Percentiles rank a stretch among this genome's conserved stretches.
Evolutionary conservation across 2,113 vertebrate species (phyloP).

Genomic region (Balaeniceps rex): DNA sequence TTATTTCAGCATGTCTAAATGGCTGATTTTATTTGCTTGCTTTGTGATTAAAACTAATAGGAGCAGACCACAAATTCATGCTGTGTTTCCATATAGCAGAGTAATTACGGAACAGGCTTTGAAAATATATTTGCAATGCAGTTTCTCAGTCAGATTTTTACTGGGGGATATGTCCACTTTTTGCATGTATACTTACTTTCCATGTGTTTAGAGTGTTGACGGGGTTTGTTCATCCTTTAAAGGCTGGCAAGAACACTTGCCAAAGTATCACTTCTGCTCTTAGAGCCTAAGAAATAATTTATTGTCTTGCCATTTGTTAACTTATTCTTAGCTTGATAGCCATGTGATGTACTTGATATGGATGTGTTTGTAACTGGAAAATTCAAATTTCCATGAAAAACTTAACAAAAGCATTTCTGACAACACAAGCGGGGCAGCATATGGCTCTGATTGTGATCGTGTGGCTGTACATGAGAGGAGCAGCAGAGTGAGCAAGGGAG

Average conservation of each 20-base stretch:
- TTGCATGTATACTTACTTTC: background rate
- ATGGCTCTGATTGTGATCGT: background rate
- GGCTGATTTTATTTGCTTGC: slow-evolving; percentile 19
- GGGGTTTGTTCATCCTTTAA: background rate
- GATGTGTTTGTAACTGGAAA: background rate
- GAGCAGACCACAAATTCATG: background rate
- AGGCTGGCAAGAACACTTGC: background rate
- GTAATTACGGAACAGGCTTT: slow-evolving; percentile 12
- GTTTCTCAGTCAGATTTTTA: background rate
- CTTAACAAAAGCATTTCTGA: background rate
- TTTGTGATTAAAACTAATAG: slow-evolving; percentile 19
- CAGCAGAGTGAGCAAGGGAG: background rate
- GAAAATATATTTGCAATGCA: slow-evolving; percentile 13
- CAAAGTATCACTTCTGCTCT: background rate
- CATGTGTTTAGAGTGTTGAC: background rate
- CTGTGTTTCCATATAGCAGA: background rate
- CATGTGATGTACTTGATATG: background rate
- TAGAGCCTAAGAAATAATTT: background rate
- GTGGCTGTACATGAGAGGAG: background rate
- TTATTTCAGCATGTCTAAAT: background rate
- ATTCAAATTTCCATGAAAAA: background rate
- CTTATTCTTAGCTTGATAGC: background rate
- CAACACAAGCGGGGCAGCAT: background rate
- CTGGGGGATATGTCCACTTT: background rate
- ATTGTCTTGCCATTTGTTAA: background rate